Evolutionary conservation across 2,888 invertebrate species (phyloP).

Genomic region (Chrysina gloriosa): DNA sequence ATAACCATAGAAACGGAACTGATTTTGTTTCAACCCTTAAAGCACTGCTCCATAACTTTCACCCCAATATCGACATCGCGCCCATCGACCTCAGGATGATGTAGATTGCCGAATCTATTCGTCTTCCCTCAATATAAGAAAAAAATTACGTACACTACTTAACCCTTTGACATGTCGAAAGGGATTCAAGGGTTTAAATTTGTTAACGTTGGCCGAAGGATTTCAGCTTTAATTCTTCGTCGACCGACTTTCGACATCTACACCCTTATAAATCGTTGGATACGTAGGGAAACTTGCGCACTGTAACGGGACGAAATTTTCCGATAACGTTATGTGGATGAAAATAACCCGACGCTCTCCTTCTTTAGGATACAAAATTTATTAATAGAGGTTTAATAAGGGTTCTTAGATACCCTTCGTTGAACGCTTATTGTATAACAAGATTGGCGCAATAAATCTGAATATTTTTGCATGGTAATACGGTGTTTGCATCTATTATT

Average conservation of each 20-base stretch:
- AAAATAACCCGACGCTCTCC: not conserved
- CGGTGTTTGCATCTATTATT: not conserved
- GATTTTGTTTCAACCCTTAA: constrained; percentile 19
- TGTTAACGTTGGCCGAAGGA: not conserved
- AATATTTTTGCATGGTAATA: constrained; percentile 8
- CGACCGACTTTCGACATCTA: not conserved
- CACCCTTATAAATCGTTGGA: not conserved
- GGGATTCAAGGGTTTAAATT: not conserved
- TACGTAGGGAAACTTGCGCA: constrained; percentile 7
- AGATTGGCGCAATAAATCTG: not conserved
- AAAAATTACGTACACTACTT: not conserved
- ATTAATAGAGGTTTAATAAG: not conserved
- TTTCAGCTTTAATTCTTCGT: not conserved
- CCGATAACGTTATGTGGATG: not conserved
- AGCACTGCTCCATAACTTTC: constrained; percentile 23
- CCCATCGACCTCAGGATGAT: not conserved
- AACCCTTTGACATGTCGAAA: not conserved
- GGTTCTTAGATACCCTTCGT: not conserved
- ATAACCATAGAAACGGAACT: constrained; percentile 34
- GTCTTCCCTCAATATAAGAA: not conserved
- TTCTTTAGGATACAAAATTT: not conserved
- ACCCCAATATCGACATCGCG: constrained; percentile 27
- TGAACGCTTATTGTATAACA: not conserved
- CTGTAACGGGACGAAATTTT: not conserved
- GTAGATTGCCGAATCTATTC: not conserved